Evolutionary conservation across 2,797 vertebrate species (phyloP).

Genomic region (Anguilla megastoma): DNA sequence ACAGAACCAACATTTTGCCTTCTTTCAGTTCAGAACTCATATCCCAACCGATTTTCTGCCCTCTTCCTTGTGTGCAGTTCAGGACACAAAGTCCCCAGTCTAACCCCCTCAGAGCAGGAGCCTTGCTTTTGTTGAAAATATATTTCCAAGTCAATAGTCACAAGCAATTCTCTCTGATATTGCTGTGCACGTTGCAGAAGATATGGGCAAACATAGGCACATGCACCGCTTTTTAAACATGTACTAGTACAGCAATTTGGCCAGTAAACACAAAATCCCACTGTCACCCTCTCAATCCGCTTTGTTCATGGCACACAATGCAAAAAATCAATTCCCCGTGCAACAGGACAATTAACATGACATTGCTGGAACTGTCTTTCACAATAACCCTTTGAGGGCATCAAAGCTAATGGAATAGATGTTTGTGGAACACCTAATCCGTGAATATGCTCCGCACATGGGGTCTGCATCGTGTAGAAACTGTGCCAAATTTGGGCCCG

Average conservation of each 20-base stretch:
- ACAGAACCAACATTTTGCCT: neutral
- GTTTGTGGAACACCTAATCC: neutral
- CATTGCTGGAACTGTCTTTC: constrained; percentile 10
- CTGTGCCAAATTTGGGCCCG: neutral
- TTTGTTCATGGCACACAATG: constrained; percentile 13
- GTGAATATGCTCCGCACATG: no score
- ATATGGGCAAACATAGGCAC: neutral
- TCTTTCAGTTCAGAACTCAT: neutral
- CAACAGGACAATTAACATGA: constrained; percentile 33
- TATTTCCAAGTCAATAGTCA: constrained; percentile 4
- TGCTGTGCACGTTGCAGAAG: neutral
- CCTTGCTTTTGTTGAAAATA: neutral
- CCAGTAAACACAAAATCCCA: constrained; percentile 37
- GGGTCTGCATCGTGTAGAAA: neutral
- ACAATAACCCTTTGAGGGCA: neutral
- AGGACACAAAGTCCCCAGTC: neutral
- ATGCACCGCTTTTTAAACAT: neutral
- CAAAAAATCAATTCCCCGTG: constrained; percentile 22
- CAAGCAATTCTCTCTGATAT: neutral
- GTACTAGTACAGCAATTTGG: constrained; percentile 1
- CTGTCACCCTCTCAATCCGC: constrained; percentile 15
- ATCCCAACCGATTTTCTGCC: neutral
- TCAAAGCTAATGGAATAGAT: neutral
- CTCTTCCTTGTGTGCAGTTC: neutral
- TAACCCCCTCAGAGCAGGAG: neutral